Conservation (phyloP, 1,140 invertebrate species). For the Varroa destructor region DNA sequence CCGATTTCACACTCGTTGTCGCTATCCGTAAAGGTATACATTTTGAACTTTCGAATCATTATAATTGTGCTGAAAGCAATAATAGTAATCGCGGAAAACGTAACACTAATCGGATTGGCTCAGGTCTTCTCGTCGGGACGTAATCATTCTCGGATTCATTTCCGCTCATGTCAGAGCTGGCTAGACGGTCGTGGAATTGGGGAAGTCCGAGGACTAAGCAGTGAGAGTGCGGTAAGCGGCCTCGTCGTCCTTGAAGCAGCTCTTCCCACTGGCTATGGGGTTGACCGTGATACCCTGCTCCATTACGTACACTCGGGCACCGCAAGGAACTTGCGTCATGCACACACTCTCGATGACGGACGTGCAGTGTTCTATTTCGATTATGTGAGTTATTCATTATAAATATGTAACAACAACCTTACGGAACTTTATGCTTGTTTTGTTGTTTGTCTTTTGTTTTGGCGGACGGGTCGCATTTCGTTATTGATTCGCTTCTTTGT, state of each 20-base stretch:
- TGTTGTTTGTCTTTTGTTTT: too few species aligned
- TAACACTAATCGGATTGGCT: too few species aligned
- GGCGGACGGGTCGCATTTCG: too few species aligned
- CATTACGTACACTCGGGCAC: slow-evolving; percentile 19
- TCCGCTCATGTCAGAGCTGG: slow-evolving; percentile 25
- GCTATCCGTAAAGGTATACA: slow-evolving; percentile 1
- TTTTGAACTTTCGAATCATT: too few species aligned
- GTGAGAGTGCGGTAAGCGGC: slow-evolving; percentile 1
- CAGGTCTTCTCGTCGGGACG: slow-evolving; percentile 23
- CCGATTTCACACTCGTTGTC: slow-evolving; percentile 2
- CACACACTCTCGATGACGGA: slow-evolving; percentile 1
- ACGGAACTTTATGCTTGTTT: too few species aligned
- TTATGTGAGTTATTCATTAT: not conserved
- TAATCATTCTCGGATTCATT: slow-evolving; percentile 26
- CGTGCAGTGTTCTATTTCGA: slow-evolving; percentile 9
- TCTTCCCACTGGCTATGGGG: slow-evolving; percentile 15
- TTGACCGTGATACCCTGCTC: slow-evolving; percentile 13
- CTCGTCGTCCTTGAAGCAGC: slow-evolving; percentile 20
- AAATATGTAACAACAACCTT: too few species aligned
- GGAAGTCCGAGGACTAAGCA: too few species aligned
- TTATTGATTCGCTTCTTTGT: too few species aligned
- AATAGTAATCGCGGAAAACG: too few species aligned
- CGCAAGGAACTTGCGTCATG: slow-evolving; percentile 15
- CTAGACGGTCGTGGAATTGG: not conserved
- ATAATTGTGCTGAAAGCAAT: too few species aligned